A percentile compares a stretch with the other conserved stretches of the same genome.
Conservation (phyloP, 2,888 invertebrate genomes). For the Trissolcus japonicus region DNA sequence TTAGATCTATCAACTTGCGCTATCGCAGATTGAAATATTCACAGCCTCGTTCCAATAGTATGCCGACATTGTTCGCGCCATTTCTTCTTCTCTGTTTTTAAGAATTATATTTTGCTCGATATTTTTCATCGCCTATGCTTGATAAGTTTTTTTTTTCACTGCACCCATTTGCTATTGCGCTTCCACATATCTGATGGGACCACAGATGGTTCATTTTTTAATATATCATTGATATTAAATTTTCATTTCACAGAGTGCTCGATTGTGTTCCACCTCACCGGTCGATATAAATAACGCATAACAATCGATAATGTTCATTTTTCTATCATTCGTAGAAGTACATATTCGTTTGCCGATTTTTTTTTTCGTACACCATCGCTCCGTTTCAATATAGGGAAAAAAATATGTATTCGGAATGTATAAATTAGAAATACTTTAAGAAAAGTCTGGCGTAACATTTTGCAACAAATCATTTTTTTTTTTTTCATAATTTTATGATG, state of each 20-base stretch:
- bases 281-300: slow-evolving; percentile 7
- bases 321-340: too few relatives aligned
- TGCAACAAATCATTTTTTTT: too few relatives aligned
- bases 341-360: too few relatives aligned
- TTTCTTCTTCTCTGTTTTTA: slow-evolving; percentile 14
- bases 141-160: slow-evolving; percentile 17
- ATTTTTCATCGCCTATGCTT: slow-evolving; percentile 18
- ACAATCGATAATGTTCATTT: neutral
- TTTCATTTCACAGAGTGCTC: slow-evolving; percentile 11
- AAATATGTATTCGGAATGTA: too few relatives aligned
- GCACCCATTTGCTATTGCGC: slow-evolving; percentile 5
- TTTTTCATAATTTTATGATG: too few relatives aligned
- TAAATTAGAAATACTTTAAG: too few relatives aligned
- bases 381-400: too few relatives aligned
- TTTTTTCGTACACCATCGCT: too few relatives aligned
- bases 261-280: slow-evolving; percentile 1
- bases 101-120: slow-evolving; percentile 3
- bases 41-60: slow-evolving; percentile 18
- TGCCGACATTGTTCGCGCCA: slow-evolving; percentile 15
- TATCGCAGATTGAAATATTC: slow-evolving; percentile 40
- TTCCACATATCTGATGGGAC: slow-evolving; percentile 8
- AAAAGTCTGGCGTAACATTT: too few relatives aligned
- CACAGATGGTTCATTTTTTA: slow-evolving; percentile 11
- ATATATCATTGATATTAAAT: slow-evolving; percentile 9
- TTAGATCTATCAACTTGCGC: slow-evolving; percentile 46